A percentile compares a stretch with the other conserved stretches of the same genome.
Conservation (phyloP, 1,140 invertebrate species). For the Galleria mellonella region DNA sequence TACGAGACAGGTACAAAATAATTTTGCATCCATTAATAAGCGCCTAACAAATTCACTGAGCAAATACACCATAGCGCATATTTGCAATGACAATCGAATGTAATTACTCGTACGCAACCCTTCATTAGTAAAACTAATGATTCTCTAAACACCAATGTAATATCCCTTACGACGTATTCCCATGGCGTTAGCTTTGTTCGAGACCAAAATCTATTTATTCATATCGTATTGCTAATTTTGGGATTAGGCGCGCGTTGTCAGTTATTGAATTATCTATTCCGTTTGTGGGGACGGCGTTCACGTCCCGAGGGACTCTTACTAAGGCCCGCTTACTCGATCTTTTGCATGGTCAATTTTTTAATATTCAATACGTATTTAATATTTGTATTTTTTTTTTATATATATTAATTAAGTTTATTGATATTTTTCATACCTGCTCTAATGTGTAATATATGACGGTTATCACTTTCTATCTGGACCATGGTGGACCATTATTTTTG, state of each 20-base stretch:
- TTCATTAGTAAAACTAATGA: constrained; percentile 52
- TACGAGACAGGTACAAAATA: too few relatives aligned
- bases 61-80: constrained; percentile 1
- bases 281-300: constrained; percentile 47
- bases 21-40: not conserved
- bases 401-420: too few relatives aligned
- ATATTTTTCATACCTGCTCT: too few relatives aligned
- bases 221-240: constrained; percentile 72
- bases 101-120: constrained; percentile 36
- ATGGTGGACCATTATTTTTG: too few relatives aligned
- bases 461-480: too few relatives aligned
- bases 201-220: constrained; percentile 71
- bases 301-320: constrained; percentile 35
- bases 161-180: constrained; percentile 43
- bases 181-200: constrained; percentile 54
- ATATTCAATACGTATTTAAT: not conserved
- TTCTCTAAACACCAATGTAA: constrained; percentile 44
- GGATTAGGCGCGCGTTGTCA: constrained; percentile 61
- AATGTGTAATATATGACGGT: too few relatives aligned
- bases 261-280: constrained; percentile 70
- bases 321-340: constrained; percentile 8
- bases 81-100: constrained; percentile 13
- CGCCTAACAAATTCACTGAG: not conserved
- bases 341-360: constrained; percentile 1
- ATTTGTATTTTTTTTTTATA: too few relatives aligned